Evolutionary conservation across 2,113 vertebrate species (phyloP).

Genomic region (Chaetorhynchus papuensis): DNA sequence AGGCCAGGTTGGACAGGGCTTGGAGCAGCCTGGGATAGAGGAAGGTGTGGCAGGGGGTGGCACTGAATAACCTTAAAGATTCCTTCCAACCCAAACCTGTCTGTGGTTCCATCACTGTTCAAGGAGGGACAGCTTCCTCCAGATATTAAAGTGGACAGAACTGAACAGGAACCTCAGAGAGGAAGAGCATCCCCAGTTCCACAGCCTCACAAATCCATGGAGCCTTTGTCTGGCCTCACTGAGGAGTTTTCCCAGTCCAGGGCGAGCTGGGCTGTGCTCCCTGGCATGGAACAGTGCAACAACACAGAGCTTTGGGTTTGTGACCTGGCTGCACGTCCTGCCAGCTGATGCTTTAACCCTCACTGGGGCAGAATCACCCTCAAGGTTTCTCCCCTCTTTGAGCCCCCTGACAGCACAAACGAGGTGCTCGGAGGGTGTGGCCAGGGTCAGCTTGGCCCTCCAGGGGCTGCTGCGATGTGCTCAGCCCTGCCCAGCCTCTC

Average conservation of each 20-base stretch:
- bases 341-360: neutral
- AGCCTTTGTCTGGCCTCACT: neutral
- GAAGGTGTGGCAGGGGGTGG: neutral
- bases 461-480: neutral
- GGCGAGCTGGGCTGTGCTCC: rapidly evolving
- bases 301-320: neutral
- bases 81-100: neutral
- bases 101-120: neutral
- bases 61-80: neutral
- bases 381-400: neutral
- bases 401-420: neutral
- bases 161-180: neutral
- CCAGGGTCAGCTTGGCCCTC: neutral
- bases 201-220: rapidly evolving
- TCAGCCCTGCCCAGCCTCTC: neutral
- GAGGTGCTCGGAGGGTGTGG: neutral
- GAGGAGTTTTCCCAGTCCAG: neutral
- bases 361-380: neutral
- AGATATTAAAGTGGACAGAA: neutral
- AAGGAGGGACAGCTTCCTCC: neutral
- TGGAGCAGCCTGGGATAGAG: rapidly evolving
- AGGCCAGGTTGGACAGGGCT: rapidly evolving
- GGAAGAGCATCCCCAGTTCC: neutral
- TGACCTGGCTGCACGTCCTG: neutral
- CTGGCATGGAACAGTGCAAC: neutral